A percentile compares a stretch with the other conserved stretches of the same genome.
Evolutionary conservation across 2,113 vertebrate species (phyloP).

Genomic region (Osmerus mordax): DNA sequence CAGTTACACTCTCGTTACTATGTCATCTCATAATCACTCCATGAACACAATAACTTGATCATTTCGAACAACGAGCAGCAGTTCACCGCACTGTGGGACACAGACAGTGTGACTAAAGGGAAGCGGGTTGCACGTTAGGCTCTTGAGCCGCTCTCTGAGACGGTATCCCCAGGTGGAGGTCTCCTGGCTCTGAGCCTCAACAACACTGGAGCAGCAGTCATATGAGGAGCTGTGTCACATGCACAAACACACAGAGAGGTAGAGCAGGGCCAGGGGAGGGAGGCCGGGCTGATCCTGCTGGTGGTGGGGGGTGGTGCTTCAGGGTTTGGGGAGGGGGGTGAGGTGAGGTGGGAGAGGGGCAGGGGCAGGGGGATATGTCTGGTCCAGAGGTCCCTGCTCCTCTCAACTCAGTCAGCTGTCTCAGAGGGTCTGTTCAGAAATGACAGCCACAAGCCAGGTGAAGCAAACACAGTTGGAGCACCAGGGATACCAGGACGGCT

Average conservation of each 20-base stretch:
- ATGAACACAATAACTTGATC: no score
- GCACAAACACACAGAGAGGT: slow-evolving; percentile 37
- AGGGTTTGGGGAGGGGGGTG: slow-evolving; percentile 8
- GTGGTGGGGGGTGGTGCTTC: slow-evolving; percentile 35
- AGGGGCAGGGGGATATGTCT: neutral
- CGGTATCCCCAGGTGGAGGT: slow-evolving; percentile 42
- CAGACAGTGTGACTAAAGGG: no score
- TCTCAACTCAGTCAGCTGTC: slow-evolving; percentile 4
- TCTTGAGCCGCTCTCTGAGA: slow-evolving; percentile 32
- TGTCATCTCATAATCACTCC: neutral
- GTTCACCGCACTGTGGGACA: no score
- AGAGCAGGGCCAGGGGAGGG: slow-evolving; percentile 5
- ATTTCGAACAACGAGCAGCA: no score
- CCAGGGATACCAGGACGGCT: slow-evolving; percentile 53
- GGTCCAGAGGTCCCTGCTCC: slow-evolving; percentile 5
- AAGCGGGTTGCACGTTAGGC: slow-evolving; percentile 1
- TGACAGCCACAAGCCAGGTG: slow-evolving; percentile 61
- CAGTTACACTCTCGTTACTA: neutral
- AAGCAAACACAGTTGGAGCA: slow-evolving; percentile 37
- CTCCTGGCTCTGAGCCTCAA: slow-evolving; percentile 40
- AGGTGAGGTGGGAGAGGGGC: slow-evolving; percentile 23
- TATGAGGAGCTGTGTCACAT: slow-evolving; percentile 45
- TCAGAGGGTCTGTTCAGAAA: slow-evolving; percentile 9
- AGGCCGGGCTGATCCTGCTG: slow-evolving; percentile 10
- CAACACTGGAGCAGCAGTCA: slow-evolving; percentile 33